A percentile compares a stretch with the other conserved stretches of the same genome.
Evolutionary conservation across 1,140 invertebrate species (phyloP).

Genomic region (Platyura marginata): DNA sequence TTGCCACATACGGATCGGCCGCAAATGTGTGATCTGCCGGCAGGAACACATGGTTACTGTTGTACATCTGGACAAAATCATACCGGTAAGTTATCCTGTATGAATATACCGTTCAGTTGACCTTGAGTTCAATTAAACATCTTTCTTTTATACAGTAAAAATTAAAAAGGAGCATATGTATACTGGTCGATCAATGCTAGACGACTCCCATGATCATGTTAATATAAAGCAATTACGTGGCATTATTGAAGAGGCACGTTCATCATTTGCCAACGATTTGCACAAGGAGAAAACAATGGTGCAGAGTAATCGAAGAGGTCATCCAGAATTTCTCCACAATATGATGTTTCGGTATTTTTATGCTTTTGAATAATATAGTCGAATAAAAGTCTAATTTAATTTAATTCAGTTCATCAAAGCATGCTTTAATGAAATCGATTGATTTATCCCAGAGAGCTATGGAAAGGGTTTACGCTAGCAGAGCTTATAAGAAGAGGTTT

Average conservation of each 20-base stretch:
- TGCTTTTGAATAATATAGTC: no score
- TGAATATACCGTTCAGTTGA: no score
- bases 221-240: conserved; percentile 5
- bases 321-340: conserved; percentile 21
- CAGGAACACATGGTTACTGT: conserved; percentile 29
- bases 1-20: conserved; percentile 22
- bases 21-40: conserved; percentile 26
- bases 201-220: no score
- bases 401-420: conserved; percentile 10
- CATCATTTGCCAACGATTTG: conserved; percentile 14
- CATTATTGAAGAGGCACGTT: conserved; percentile 15
- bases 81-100: conserved; percentile 25
- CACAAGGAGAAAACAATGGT: conserved; percentile 11
- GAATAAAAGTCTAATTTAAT: no score
- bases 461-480: conserved; percentile 27
- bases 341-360: conserved; percentile 9
- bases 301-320: conserved; percentile 9
- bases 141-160: no score
- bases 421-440: conserved; percentile 20
- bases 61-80: conserved; percentile 37
- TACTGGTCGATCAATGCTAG: no score
- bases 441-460: conserved; percentile 24
- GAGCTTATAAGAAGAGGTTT: conserved; percentile 25
- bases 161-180: no score
- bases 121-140: no score